These are phyloP conservation scores for Eupristina koningsbergeri DNA, from an alignment of 1,140 invertebrate genomes.

Conservation along the genomic window DNA sequence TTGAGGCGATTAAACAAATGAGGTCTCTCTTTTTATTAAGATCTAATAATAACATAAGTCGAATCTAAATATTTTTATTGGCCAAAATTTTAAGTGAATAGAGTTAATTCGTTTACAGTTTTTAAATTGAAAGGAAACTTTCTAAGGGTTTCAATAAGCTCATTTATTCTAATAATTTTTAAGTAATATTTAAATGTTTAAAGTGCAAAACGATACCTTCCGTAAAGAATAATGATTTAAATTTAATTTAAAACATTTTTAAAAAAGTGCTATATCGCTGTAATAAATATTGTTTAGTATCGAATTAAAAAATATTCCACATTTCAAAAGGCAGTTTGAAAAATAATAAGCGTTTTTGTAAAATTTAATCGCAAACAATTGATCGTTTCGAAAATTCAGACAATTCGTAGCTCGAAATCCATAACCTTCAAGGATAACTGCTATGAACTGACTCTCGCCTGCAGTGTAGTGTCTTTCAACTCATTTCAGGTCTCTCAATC, in stretches of 20 bases:
- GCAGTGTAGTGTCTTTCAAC: conserved; percentile 8
- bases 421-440: background rate
- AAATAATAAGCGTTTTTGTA: background rate
- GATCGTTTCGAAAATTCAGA: background rate
- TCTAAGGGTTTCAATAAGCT: background rate
- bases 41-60: background rate
- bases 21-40: background rate
- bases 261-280: background rate
- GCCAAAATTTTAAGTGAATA: background rate
- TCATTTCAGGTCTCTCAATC: background rate
- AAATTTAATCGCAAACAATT: background rate
- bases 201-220: background rate
- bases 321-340: background rate
- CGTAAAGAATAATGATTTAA: background rate
- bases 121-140: background rate
- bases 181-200: background rate
- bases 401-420: background rate
- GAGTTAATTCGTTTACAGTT: background rate
- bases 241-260: background rate
- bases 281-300: background rate
- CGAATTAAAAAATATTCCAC: background rate
- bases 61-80: background rate
- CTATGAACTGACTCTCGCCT: background rate
- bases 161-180: background rate
- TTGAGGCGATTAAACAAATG: background rate